phyloP scores from a whole-genome alignment of 2,888 invertebrate species.

The Lasius platythorax region DNA sequence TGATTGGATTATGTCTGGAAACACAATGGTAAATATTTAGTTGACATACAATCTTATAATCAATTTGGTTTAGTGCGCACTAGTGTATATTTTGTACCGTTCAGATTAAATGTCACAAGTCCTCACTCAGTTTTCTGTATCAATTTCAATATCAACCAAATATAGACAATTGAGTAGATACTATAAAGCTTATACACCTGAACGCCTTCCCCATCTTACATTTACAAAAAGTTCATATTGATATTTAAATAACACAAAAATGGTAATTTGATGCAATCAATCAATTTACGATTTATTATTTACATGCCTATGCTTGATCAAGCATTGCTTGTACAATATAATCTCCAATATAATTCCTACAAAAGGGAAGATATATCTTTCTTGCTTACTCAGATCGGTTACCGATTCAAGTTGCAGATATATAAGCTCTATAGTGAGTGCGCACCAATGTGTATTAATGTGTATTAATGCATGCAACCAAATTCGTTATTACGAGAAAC shows the following conservation, averaged over 20 bases:
- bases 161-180: too few species aligned
- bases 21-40: neutral
- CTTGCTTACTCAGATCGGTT: neutral
- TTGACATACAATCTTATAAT: neutral
- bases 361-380: neutral
- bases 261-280: neutral
- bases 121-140: too few species aligned
- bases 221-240: too few species aligned
- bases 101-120: too few species aligned
- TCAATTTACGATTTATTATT: neutral
- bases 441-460: neutral
- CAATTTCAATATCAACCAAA: too few species aligned
- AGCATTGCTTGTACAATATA: neutral
- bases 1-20: neutral
- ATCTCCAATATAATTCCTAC: neutral
- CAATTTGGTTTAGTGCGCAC: neutral
- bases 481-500: neutral
- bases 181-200: too few species aligned
- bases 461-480: neutral
- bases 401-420: neutral
- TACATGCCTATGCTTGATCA: neutral
- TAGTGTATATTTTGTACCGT: neutral
- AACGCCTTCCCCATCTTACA: too few species aligned
- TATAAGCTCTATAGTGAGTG: neutral
- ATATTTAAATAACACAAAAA: too few species aligned